Evolutionary conservation across 2,797 vertebrate species (phyloP).

Genomic region (Pagetopsis macropterus): DNA sequence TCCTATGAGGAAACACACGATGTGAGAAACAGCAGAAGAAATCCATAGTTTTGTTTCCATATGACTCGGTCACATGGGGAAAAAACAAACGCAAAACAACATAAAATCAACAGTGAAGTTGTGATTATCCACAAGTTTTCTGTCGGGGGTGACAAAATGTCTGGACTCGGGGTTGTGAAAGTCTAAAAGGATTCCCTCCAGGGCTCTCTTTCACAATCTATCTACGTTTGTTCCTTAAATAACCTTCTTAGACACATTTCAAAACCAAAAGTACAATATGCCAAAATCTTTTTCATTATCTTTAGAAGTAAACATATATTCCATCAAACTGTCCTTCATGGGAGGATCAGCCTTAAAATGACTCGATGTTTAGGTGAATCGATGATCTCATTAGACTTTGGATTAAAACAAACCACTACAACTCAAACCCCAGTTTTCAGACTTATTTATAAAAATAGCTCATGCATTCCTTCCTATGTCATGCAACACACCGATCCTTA

Average conservation of each 20-base stretch:
- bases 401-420: not conserved
- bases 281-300: not conserved
- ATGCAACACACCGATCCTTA: constrained; percentile 27
- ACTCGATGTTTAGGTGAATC: not conserved
- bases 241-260: not conserved
- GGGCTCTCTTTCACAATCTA: constrained; percentile 9
- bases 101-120: constrained; percentile 19
- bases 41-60: constrained; percentile 2
- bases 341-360: not conserved
- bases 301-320: not conserved
- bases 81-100: not conserved
- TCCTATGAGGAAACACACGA: constrained; percentile 59
- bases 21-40: not conserved
- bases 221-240: constrained; percentile 19
- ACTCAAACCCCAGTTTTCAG: constrained; percentile 1
- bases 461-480: constrained; percentile 21
- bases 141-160: not conserved
- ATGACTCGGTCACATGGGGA: not conserved
- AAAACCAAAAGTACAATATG: too few relatives aligned
- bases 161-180: constrained; percentile 12
- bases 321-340: not conserved
- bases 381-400: not conserved
- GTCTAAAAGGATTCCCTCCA: constrained; percentile 1
- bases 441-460: not conserved
- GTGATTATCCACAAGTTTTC: accelerated